Percentiles rank a stretch among this genome's conserved stretches.
phyloP scores from a whole-genome alignment of 2,113 vertebrate species.

The Nerophis ophidion region DNA sequence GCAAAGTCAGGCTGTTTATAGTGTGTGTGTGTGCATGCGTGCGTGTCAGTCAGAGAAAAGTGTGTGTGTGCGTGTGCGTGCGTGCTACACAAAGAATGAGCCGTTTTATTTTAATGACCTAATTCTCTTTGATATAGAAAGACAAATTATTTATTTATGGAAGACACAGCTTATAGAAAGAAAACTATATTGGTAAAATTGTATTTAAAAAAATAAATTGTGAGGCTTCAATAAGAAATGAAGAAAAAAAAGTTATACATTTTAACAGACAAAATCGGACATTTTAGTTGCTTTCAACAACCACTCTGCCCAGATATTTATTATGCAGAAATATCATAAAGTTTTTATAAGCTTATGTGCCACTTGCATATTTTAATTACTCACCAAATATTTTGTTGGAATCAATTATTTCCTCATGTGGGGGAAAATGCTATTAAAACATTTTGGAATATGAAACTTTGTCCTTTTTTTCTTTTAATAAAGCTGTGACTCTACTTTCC shows the following conservation, averaged over 20 bases:
- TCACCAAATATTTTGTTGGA: slow-evolving; percentile 82
- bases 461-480: slow-evolving; percentile 1
- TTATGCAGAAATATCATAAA: slow-evolving; percentile 76
- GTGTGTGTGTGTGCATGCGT: slow-evolving; percentile 29
- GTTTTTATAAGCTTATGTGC: slow-evolving; percentile 84
- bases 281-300: slow-evolving; percentile 52
- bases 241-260: slow-evolving; percentile 49
- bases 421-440: slow-evolving; percentile 85
- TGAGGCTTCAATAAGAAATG: slow-evolving; percentile 46
- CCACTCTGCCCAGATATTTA: slow-evolving; percentile 86
- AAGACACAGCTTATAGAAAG: slow-evolving; percentile 66
- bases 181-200: slow-evolving; percentile 72
- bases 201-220: slow-evolving; percentile 70
- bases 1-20: slow-evolving; percentile 72
- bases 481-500: background rate
- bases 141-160: slow-evolving; percentile 85
- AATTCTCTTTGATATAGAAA: slow-evolving; percentile 79
- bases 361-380: slow-evolving; percentile 87
- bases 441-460: slow-evolving; percentile 27
- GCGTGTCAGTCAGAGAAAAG: too few species aligned
- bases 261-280: slow-evolving; percentile 52
- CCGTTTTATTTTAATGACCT: slow-evolving; percentile 63
- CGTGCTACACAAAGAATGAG: slow-evolving; percentile 45
- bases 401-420: slow-evolving; percentile 86
- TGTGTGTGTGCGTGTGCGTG: background rate